Evolutionary conservation across 2,888 invertebrate species (phyloP), one percentile per base, ranked within the genome.

Genomic region (Rotaria sp.): DNA sequence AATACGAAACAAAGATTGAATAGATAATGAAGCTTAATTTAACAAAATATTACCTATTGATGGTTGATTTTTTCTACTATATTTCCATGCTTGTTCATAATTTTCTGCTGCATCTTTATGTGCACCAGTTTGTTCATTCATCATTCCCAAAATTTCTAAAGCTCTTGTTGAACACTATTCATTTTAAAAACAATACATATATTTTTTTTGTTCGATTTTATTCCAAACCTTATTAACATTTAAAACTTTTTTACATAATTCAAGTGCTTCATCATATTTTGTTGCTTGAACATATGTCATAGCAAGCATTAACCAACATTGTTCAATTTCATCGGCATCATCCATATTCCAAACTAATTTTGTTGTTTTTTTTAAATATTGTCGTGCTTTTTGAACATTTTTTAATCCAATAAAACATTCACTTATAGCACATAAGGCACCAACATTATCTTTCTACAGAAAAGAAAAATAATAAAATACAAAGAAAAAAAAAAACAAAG

Each of bases 241-340:
- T 59, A 93, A 88, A 85, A 91, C 91, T 85, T 90, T 89, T 87
- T 91, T 91, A 30, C 98, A 92, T 48, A 96, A 92, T 88, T 96
- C 95, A 80, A 94, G 94, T 0, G 97, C 96, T 85, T 95, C 93
- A 87, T 97, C 97, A 89, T 94, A 93, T 90, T 97, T 95, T 30
- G 94, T 94, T 89, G 94, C 90, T 90, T 92, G 94, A 85, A 95
- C 93, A 89, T 95, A 96, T 88, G 95, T 94, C 88, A 97, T 97
- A 0, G 96, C 95, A n/a, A 97, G 92, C 84, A 97, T 93, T 15
- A 98, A 90, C 98, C 98, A 98, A 90, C 96, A 95, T 87, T 95
- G 94, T 92, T 98, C 98, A 87, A 98, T 92, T 89, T 97, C 96
- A 89, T 97, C 97, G 0, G 97, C 96, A 89, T 97, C 96, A 41